Evolutionary conservation across 2,797 vertebrate species (phyloP), one percentile per base, ranked within the genome.

Genomic region (Amblyopsis hoosieri): DNA sequence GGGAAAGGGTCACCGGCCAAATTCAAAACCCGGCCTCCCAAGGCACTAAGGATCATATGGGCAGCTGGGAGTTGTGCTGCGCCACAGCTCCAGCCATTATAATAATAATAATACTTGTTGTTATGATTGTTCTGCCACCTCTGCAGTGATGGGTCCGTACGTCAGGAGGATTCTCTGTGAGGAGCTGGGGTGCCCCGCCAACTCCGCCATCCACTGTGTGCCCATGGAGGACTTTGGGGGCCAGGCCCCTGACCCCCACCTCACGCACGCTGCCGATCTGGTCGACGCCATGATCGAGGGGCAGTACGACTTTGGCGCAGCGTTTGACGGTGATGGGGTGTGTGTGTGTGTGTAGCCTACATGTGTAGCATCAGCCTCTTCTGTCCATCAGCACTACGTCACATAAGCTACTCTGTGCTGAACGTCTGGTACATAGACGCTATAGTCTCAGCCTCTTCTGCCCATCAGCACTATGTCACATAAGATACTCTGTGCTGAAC

Each of bases 301-400:
- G 66, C 94, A 95, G 66, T 95, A 94, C 1, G 96, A 99, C 74
- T 98, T 99, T 13, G 97, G 96, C 64, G 97, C 96, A 62, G 97
- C 97, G 42, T 97, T 99, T 77, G 96, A 98, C 79, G 96, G 93
- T 64, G 97, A 99, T 0, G 97, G 97, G 90, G 97, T 99, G 82
- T 51, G 92, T 81, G 60, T 49, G 17, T 29, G 10, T 50, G 37
- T n/a, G n/a, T 23, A 23, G 19, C 3, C 19, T 23, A 23, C 19
- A 23, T 23, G 3, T 23, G 23, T 23, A 23, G 23, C 23, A 23
- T 23, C 23, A 23, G 23, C 23, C 23, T 23, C 23, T 23, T 3
- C 23, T 23, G 23, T 23, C 23, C 3, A 23, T 23, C 23, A 23
- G 23, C 3, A 2, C 23, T 23, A 23, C 23, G 23, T 23, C 23